phyloP scores from a whole-genome alignment of 37 sponge, comb jelly and placozoan genomes.

The Haliclona indistincta region DNA sequence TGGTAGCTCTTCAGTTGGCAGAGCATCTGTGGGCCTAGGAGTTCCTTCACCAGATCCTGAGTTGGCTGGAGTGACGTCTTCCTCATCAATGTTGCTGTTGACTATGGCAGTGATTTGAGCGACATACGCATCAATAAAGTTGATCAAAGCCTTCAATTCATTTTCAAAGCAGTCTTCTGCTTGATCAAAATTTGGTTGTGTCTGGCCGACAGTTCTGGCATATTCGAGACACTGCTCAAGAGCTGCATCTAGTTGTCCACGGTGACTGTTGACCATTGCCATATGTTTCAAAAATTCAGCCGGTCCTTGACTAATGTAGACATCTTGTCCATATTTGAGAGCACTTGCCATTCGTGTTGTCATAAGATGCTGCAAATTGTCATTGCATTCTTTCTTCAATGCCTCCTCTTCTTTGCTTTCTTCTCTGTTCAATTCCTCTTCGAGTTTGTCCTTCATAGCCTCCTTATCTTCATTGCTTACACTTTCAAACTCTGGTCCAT shows the following conservation, averaged over 20 bases:
- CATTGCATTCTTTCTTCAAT: neutral
- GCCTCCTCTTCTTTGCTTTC: neutral
- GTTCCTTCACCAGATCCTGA: too few species aligned
- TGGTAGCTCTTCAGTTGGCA: too few species aligned
- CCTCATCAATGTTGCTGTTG: neutral
- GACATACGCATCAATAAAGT: neutral
- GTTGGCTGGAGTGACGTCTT: neutral
- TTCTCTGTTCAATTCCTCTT: neutral
- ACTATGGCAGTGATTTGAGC: neutral
- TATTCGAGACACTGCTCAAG: neutral
- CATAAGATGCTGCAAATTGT: neutral
- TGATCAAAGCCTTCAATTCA: neutral
- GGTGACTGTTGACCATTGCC: neutral
- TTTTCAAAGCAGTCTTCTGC: conserved; percentile 1
- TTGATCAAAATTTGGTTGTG: neutral
- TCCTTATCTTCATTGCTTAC: conserved; percentile 3
- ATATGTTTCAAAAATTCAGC: neutral
- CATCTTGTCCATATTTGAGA: neutral
- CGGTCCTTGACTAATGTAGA: neutral
- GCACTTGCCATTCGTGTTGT: neutral
- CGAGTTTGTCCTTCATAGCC: conserved; percentile 4
- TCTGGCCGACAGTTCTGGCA: neutral
- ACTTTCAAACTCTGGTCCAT: conserved; percentile 3
- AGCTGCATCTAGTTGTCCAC: neutral
- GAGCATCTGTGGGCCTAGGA: too few species aligned